Evolutionary conservation across 2,113 vertebrate genomes (phyloP), one percentile per base, ranked within the genome.

Genomic region (Sander lucioperca): DNA sequence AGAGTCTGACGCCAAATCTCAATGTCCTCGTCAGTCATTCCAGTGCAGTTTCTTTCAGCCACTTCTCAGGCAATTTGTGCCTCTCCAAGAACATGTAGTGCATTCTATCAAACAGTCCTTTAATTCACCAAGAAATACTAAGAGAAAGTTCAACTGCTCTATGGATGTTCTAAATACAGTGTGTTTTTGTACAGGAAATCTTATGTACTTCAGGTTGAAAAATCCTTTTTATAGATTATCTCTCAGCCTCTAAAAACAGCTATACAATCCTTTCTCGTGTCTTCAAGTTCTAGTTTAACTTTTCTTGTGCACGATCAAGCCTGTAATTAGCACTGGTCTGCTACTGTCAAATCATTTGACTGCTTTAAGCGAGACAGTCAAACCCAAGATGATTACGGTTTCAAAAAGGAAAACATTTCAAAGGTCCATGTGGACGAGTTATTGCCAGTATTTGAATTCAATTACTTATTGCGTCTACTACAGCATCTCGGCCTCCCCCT

Each of bases 1-100:
- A 8, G 74, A 74, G 64, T 30, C 77, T 69, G 59, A 19, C 56
- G 72, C 58, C 72, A 68, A 9, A 27, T 82, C 74, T 80, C 68
- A 43, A 21, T 18, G 67, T 59, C 76, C 53, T 68, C 6, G 1
- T 39, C 74, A 65, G 68, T 77, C 56, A 69, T 75, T 88, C 80
- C 2, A 48, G 23, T 21, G 12, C 45, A 0, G 39, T 19, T 45
- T 15, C 25, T 80, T 56, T 79, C 62, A 62, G 58, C 47, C 48
- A 45, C 50, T 61, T 63, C 47, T 27, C 33, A 56, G 67, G 2
- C 57, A 54, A 63, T 30, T 70, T 56, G 36, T 54, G 56, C 56
- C 43, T 81, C 23, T 68, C 51, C 18, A 65, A 53, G 48, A 87
- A 39, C 74, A 30, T 45, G 51, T 39, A 51, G 27, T 36, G 16